A percentile compares a stretch with the other conserved stretches of the same genome.
Evolutionary conservation across 2,113 vertebrate genomes (phyloP).

Genomic region (Nerophis ophidion): DNA sequence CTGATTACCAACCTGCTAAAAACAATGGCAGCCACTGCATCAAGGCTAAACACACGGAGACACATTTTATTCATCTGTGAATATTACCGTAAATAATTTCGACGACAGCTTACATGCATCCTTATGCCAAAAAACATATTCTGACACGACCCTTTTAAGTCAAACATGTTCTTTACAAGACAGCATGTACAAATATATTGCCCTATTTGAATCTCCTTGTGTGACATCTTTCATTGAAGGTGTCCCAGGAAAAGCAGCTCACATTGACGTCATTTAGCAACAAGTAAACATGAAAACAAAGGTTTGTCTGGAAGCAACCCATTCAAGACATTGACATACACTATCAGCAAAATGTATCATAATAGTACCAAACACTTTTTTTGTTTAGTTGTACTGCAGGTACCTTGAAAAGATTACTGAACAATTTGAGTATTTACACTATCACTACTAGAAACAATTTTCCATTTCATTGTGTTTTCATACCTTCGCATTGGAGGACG

Average conservation of each 20-base stretch:
- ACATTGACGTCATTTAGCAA: conserved; percentile 66
- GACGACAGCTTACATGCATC: too few species aligned
- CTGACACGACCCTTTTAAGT: too few species aligned
- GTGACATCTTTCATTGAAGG: background rate
- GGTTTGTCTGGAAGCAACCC: conserved; percentile 40
- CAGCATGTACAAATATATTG: conserved; percentile 24
- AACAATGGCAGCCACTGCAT: conserved; percentile 35
- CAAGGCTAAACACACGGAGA: conserved; percentile 31
- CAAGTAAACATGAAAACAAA: conserved; percentile 61
- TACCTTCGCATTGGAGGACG: too few species aligned
- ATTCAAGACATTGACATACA: conserved; percentile 11
- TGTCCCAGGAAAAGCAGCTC: conserved; percentile 11
- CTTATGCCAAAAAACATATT: too few species aligned
- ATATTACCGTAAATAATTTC: too few species aligned
- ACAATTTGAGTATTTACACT: too few species aligned
- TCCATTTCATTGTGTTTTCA: too few species aligned
- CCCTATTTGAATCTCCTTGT: conserved; percentile 7
- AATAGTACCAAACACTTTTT: too few species aligned
- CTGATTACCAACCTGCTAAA: conserved; percentile 42
- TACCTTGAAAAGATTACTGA: too few species aligned
- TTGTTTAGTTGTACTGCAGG: too few species aligned
- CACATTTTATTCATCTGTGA: too few species aligned
- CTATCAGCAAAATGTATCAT: background rate
- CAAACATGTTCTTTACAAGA: background rate
- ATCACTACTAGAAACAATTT: too few species aligned